Evolutionary conservation across 1,140 invertebrate species (phyloP), one percentile per base, ranked within the genome.

Genomic region (Pogonomyrmex barbatus): DNA sequence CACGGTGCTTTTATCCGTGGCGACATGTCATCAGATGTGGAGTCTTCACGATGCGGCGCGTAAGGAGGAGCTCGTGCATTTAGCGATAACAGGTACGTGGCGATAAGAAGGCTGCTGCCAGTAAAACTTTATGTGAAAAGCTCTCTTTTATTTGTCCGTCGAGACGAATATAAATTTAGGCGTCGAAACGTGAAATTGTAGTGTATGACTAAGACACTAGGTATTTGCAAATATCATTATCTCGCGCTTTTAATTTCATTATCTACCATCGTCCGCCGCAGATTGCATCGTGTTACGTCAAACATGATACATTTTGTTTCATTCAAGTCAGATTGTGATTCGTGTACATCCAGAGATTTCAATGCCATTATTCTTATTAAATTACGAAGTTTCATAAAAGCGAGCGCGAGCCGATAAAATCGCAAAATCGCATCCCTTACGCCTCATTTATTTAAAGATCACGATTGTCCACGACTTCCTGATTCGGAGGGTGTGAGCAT

Each of bases 381-480:
- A 42, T 75, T 10, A 52, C 12, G 2, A 52, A 4, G 14, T 0
- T 45, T 14, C 47, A n/a, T 42, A 30, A 56, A 75, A 52, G 2
- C 33, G 14, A 79, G 45, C 5, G 14, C 24, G 17, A 42, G 54
- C 9, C 39, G 60, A 0, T 8, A 36, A 30, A 24, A 4, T 4
- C 42, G 12, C 17, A 0, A 68, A 50, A 76, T 70, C 5, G 24
- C 45, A 42, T 9, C 4, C 54, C 56, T 81, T 33, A 81, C 39
- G 24, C 24, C 6, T 60, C 8, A 8, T 50, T 75, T 47, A 12
- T 71, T 96, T 79, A 94, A 96, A 88, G 97, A 97, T 87, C 94
- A 96, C 0, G 97, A 97, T 88, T 98, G 97, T 93, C 97, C 97
- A 0, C 95, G 97, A 67, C 92, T 98, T 78, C 96, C 97, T 0